phyloP scores from a whole-genome alignment of 2,797 vertebrate species.

The Esox masquinongy region DNA sequence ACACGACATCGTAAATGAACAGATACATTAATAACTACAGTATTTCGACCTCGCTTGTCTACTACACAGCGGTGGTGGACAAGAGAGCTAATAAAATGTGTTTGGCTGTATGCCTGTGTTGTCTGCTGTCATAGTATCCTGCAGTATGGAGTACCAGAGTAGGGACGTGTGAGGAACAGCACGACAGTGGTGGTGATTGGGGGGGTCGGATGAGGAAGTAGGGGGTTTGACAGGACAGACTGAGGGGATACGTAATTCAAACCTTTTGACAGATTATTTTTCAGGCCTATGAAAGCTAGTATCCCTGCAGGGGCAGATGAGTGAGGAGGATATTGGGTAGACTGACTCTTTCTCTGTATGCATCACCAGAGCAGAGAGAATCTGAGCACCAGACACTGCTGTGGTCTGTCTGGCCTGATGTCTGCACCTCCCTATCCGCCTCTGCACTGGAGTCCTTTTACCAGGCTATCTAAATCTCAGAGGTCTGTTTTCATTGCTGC shows the following conservation, averaged over 20 bases:
- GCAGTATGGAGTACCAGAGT: constrained; percentile 24
- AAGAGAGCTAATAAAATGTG: not conserved
- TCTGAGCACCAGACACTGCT: constrained; percentile 26
- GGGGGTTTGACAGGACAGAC: constrained; percentile 3
- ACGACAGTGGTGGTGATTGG: not conserved
- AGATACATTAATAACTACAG: no score
- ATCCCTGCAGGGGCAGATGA: constrained; percentile 43
- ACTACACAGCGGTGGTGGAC: not conserved
- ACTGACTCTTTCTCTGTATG: constrained; percentile 7
- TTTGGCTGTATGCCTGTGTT: not conserved
- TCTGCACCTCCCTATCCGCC: not conserved
- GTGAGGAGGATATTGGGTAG: constrained; percentile 35
- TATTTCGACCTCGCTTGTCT: no score
- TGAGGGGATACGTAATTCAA: constrained; percentile 29
- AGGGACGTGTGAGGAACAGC: not conserved
- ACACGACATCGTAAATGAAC: no score
- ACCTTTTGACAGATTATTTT: constrained; percentile 53
- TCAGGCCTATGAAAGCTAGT: constrained; percentile 55
- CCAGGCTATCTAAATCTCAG: no score
- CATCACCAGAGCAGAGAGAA: constrained; percentile 39
- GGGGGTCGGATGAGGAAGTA: not conserved
- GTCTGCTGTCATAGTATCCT: constrained; percentile 9
- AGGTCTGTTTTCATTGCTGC: no score
- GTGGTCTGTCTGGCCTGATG: constrained; percentile 18
- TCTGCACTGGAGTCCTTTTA: no score